phyloP scores from a whole-genome alignment of 2,888 invertebrate species.

The Cheilosia vernalis region DNA sequence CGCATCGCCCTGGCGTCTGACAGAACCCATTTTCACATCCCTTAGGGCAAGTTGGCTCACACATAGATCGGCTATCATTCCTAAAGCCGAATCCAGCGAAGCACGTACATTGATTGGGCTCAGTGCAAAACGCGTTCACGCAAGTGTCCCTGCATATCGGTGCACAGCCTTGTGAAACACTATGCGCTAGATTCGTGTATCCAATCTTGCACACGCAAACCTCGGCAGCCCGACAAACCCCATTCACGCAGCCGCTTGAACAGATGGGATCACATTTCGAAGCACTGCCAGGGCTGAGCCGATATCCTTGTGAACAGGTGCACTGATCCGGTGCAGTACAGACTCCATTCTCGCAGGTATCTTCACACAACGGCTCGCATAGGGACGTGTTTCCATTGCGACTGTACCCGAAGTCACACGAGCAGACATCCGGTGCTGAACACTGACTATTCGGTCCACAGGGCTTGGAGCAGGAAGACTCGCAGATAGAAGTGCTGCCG shows the following conservation, averaged over 20 bases:
- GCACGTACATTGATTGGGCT: constrained; percentile 81
- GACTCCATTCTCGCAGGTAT: constrained; percentile 78
- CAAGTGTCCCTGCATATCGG: constrained; percentile 85
- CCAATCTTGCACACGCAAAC: constrained; percentile 80
- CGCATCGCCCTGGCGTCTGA: constrained; percentile 80
- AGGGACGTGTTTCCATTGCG: constrained; percentile 76
- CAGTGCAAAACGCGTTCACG: constrained; percentile 84
- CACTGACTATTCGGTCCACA: constrained; percentile 84
- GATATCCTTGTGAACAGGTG: constrained; percentile 83
- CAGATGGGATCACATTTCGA: constrained; percentile 80
- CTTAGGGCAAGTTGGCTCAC: constrained; percentile 80
- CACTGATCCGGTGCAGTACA: constrained; percentile 84
- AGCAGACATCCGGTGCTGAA: constrained; percentile 85
- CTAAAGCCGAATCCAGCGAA: constrained; percentile 79
- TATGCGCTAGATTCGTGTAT: constrained; percentile 77
- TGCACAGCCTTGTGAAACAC: constrained; percentile 80
- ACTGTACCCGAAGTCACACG: constrained; percentile 84
- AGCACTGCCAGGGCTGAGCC: constrained; percentile 75
- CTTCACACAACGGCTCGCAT: constrained; percentile 80
- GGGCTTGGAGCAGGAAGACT: constrained; percentile 80
- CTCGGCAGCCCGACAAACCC: constrained; percentile 84
- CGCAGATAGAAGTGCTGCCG: constrained; percentile 79
- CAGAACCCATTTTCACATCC: constrained; percentile 83
- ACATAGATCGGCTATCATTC: constrained; percentile 79
- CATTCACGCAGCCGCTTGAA: constrained; percentile 79